Evolutionary conservation across 2,888 invertebrate species (phyloP), one percentile per base, ranked within the genome.

Genomic region (Polylopha cassiicola): DNA sequence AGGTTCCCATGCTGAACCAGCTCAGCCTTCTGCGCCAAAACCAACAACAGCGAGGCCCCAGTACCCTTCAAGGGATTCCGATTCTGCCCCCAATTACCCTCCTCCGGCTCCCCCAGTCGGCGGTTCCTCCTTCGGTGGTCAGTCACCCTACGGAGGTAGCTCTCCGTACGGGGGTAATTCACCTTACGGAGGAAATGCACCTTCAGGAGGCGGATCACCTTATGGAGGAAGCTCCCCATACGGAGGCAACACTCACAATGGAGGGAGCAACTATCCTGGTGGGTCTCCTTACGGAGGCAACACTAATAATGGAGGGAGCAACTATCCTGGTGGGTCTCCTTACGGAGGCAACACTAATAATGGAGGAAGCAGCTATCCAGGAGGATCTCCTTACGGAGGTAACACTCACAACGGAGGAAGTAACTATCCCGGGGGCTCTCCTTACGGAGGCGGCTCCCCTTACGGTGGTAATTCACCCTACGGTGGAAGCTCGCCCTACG

Each of bases 1-100:
- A 85, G 86, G 85, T 11, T 73, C 79, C 4, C 71, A 86, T 44
- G 53, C 80, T 2, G 75, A 73, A 38, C 82, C 85, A 15, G 56
- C 65, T 1, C 59, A 63, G 33, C 77, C 79, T 8, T 50, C 66
- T n/a, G 55, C 50, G 2, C 57, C 74, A 0, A 71, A 58, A 22
- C 65, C 68, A 1, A 44, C 59, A 9, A 57, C 67, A 10, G 70
- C 73, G 0, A 69, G 61, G 31, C 79, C 76, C 5, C 73, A 65
- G 39, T 46, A 68, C 7, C 74, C 79, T 3, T 50, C 71, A 4
- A 55, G 58, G 17, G 61, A 69, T 49, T 71, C 62, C 33, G 81
- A 85, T 37, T 64, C 71, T 2, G 53, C 69, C 1, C 86, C 86
- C 2, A 72, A 65, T 49, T 85, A 86, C 55, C 73, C 80, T 4